Percentiles rank a stretch among this genome's conserved stretches.
These are phyloP conservation scores for Aphaenogaster rudis DNA, from an alignment of 1,140 invertebrate species.

Conservation along the genomic window DNA sequence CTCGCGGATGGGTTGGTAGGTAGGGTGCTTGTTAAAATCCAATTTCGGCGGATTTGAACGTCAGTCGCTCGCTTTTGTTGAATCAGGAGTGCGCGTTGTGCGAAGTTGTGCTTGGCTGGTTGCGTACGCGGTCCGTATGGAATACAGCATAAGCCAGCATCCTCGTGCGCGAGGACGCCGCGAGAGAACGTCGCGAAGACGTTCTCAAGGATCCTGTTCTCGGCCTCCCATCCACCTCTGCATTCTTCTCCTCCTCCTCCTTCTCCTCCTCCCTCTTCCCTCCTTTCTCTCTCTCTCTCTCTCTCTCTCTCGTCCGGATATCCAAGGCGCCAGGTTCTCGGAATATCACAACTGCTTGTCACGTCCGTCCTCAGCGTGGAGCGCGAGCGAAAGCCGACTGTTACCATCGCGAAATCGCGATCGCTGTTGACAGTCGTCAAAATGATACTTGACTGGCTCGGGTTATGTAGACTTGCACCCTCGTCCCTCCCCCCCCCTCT, in stretches of 20 bases:
- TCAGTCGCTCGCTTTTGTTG: slow-evolving; percentile 56
- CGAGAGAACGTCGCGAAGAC: slow-evolving; percentile 39
- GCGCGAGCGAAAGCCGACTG: slow-evolving; percentile 67
- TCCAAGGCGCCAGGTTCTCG: slow-evolving; percentile 1
- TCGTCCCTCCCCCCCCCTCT: neutral
- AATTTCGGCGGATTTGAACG: slow-evolving; percentile 58
- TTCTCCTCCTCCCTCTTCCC: neutral
- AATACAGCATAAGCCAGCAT: slow-evolving; percentile 48
- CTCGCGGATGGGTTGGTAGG: neutral
- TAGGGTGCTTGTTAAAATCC: slow-evolving; percentile 55
- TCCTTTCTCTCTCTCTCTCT: neutral
- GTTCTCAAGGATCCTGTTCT: slow-evolving; percentile 44
- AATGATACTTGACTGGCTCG: slow-evolving; percentile 66
- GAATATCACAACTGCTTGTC: slow-evolving; percentile 70
- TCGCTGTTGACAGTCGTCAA: slow-evolving; percentile 67
- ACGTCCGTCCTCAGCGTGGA: slow-evolving; percentile 65
- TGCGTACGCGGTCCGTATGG: slow-evolving; percentile 27
- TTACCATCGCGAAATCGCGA: slow-evolving; percentile 66
- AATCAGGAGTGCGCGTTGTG: slow-evolving; percentile 24
- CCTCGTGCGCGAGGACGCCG: neutral
- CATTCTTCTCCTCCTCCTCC: too few species aligned
- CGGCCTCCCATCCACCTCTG: neutral
- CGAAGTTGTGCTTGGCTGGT: slow-evolving; percentile 1
- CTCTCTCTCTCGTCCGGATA: slow-evolving; percentile 4
- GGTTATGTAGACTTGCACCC: slow-evolving; percentile 55